Evolutionary conservation across 1,140 invertebrate genomes (phyloP), one percentile per base, ranked within the genome.

Genomic region (Campodea augens): DNA sequence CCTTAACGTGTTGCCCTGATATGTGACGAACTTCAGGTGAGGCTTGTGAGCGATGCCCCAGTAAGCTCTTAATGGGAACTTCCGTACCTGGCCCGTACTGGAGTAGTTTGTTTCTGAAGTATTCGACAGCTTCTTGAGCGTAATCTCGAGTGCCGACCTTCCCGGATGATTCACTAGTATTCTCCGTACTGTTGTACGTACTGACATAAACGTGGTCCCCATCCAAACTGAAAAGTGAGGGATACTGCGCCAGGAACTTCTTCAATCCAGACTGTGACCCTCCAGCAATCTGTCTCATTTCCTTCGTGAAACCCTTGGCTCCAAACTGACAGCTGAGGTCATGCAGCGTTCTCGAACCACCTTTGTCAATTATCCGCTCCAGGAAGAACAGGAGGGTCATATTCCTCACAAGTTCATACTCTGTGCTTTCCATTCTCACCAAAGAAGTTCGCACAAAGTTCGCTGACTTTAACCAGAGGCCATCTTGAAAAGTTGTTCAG

Each of bases 291-390:
- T 91, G 86, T 51, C 83, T 70, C 84, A 88, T 89, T 67, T 93
- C 87, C 69, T 89, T 90, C 2, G 87, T 90, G 59, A 93, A 93
- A 42, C 87, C 87, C 66, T 90, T 91, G 47, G 87, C 87, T 55
- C 89, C 88, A 65, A 93, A 93, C 64, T 93, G 88, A 66, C 91
- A 96, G 57, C 85, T 90, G 46, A 96, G 71, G 68, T 96, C 91
- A 63, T 96, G 91, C 50, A 96, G 69, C 38, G 89, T 92, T 58
- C 91, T 74, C 45, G 86, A 85, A 61, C 87, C 86, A 48, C 82
- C 81, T 67, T 91, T 92, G 61, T 93, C 88, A 70, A 95, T 73
- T 44, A 96, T 68, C 58, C 87, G 78, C 65, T 96, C 91, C 55
- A 95, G 78, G 65, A 95, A 95, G 65, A 96, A 96, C 53, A 96